Percentiles rank a stretch among this genome's conserved stretches.
phyloP scores from a whole-genome alignment of 2,888 invertebrate genomes.

The Heliconius ethilla region DNA sequence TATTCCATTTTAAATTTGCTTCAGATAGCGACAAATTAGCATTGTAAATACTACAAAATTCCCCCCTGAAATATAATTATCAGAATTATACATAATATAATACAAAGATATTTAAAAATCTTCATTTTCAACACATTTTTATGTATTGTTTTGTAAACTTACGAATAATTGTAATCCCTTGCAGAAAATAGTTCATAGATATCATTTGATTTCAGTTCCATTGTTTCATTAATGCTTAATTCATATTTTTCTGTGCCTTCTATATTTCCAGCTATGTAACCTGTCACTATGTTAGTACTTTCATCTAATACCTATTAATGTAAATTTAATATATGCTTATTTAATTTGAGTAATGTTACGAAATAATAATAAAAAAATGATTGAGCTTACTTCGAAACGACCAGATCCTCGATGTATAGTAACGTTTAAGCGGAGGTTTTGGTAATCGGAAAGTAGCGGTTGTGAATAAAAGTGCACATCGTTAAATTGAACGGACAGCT shows the following conservation, averaged over 20 bases:
- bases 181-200: constrained; percentile 56
- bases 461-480: constrained; percentile 83
- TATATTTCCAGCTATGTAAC: not conserved
- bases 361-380: not conserved
- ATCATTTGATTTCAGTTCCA: constrained; percentile 49
- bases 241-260: not conserved
- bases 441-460: constrained; percentile 81
- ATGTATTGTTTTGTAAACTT: constrained; percentile 43
- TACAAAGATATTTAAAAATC: not conserved
- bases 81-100: no score
- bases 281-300: constrained; percentile 7
- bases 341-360: not conserved
- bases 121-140: not conserved
- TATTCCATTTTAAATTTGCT: constrained; percentile 82
- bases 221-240: not conserved
- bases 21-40: constrained; percentile 52
- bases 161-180: constrained; percentile 56
- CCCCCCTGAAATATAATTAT: constrained; percentile 46
- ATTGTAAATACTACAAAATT: constrained; percentile 56
- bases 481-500: constrained; percentile 86
- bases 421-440: constrained; percentile 76
- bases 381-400: constrained; percentile 76
- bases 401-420: constrained; percentile 84
- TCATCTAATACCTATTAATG: constrained; percentile 16
- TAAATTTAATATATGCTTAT: no score